These are phyloP conservation scores for Glandiceps talaboti DNA, from an alignment of 53 echinoderm and acorn worm genomes.

Conservation along the genomic window DNA sequence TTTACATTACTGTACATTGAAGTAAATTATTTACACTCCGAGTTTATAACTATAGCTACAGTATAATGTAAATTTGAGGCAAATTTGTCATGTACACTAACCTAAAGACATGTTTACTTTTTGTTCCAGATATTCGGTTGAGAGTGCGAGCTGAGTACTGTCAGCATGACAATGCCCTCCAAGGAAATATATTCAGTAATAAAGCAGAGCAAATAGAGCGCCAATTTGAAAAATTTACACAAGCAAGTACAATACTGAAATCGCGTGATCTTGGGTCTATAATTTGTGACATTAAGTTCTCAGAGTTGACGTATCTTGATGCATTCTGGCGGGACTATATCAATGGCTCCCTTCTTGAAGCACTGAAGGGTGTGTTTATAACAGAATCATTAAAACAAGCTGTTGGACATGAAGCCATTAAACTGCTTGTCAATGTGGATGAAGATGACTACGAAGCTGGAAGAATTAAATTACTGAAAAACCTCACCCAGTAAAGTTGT, in stretches of 20 bases:
- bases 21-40: too few relatives aligned
- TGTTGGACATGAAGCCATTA: slow-evolving; percentile 31
- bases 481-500: slow-evolving; percentile 9
- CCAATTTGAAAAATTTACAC: slow-evolving; percentile 29
- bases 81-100: too few relatives aligned
- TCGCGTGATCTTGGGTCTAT: slow-evolving; percentile 32
- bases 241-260: slow-evolving; percentile 30
- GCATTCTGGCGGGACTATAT: slow-evolving; percentile 40
- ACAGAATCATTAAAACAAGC: slow-evolving; percentile 24
- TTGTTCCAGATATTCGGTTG: slow-evolving; percentile 19
- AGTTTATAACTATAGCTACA: too few relatives aligned
- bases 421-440: slow-evolving; percentile 31
- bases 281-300: slow-evolving; percentile 38
- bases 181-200: slow-evolving; percentile 23
- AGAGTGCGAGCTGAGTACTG: slow-evolving; percentile 35
- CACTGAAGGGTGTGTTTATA: slow-evolving; percentile 34
- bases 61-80: too few relatives aligned
- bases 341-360: slow-evolving; percentile 27
- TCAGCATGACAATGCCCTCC: slow-evolving; percentile 29
- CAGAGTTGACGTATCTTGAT: slow-evolving; percentile 36
- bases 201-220: slow-evolving; percentile 14
- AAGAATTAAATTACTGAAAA: slow-evolving; percentile 22
- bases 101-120: background rate
- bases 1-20: too few relatives aligned
- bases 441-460: slow-evolving; percentile 31